Base-by-base conservation (phyloP, 1,140 invertebrate genomes). In the Dufourea novaeangliae region DNA sequence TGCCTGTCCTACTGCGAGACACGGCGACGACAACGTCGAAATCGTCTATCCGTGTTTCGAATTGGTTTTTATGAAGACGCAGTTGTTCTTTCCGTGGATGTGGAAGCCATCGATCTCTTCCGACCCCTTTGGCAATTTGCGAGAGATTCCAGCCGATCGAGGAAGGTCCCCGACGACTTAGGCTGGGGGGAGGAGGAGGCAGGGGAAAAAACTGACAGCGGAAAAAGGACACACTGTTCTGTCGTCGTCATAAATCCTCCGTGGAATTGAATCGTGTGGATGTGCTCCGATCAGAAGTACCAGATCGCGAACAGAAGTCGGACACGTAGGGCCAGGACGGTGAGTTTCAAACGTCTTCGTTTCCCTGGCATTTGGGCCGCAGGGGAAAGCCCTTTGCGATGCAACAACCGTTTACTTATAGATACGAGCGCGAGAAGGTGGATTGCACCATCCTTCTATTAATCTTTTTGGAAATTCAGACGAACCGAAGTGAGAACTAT, bases 111-210 rank as follows among this genome's bases (percentile, higher is more conserved):
- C 67, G 56, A 72, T 62, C 69, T 72, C 29, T 37, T 46, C 39
- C 56, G 39, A 71, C 12, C n/a, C 41, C 69, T 62, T 72, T 52
- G 22, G 57, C 29, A 62, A 50, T 62, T 50, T 62, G 41, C 39
- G 57, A 62, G 56, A 37, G n/a, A 11, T 62, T 57, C 20, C 25
- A 29, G 52, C 37, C 27, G 52, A 70, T 70, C 54, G 52, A 20
- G 52, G 27, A 20, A 41, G 25, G n/a, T 57, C 17, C 32, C 17
- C 12, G 29, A 25, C 46, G n/a, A 41, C 11, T n/a, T n/a, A n/a
- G n/a, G n/a, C n/a, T n/a, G n/a, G n/a, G n/a, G n/a, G n/a, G n/a
- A n/a, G n/a, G n/a, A n/a, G n/a, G n/a, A n/a, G n/a, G n/a, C n/a
- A n/a, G n/a, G n/a, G 3, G 29, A 2, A 34, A 27, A 41, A 56